These are phyloP conservation scores for Harlomillsia oculata DNA, from an alignment of 1,140 invertebrate genomes.

Conservation along the genomic window DNA sequence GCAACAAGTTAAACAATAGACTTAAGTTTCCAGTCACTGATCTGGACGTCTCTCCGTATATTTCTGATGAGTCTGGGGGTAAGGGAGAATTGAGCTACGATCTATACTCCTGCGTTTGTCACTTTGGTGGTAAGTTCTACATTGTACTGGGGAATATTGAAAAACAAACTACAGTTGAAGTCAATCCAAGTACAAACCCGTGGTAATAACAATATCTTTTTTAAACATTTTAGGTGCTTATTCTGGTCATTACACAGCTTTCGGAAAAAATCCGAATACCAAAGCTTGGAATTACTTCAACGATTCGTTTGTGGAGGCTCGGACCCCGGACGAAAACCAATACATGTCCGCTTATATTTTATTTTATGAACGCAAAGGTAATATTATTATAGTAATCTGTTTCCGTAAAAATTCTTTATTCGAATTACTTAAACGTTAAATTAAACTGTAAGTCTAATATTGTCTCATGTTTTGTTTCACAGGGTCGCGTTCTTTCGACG, in stretches of 20 bases:
- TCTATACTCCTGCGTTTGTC: constrained; percentile 59
- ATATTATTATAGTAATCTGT: background rate
- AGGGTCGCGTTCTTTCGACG: too few relatives aligned
- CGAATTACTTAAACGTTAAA: too few relatives aligned
- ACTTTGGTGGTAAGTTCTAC: constrained; percentile 53
- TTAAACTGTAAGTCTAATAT: too few relatives aligned
- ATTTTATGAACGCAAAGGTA: constrained; percentile 56
- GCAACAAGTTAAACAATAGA: constrained; percentile 58
- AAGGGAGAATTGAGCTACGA: constrained; percentile 45
- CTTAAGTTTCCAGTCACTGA: constrained; percentile 55
- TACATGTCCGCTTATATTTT: constrained; percentile 58
- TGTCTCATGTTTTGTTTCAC: too few relatives aligned
- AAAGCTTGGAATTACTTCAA: constrained; percentile 61
- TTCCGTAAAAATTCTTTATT: background rate
- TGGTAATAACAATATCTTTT: background rate
- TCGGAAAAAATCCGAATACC: constrained; percentile 52
- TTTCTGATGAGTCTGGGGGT: constrained; percentile 29
- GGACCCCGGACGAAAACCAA: constrained; percentile 53
- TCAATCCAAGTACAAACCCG: background rate
- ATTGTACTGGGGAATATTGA: too few relatives aligned
- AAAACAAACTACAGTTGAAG: too few relatives aligned
- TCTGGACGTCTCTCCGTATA: constrained; percentile 45
- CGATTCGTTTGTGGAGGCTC: constrained; percentile 51
- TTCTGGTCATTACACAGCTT: constrained; percentile 60
- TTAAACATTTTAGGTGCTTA: constrained; percentile 47